Evolutionary conservation across 2,113 vertebrate species (phyloP), one percentile per base, ranked within the genome.

Genomic region (Ursus arctos): DNA sequence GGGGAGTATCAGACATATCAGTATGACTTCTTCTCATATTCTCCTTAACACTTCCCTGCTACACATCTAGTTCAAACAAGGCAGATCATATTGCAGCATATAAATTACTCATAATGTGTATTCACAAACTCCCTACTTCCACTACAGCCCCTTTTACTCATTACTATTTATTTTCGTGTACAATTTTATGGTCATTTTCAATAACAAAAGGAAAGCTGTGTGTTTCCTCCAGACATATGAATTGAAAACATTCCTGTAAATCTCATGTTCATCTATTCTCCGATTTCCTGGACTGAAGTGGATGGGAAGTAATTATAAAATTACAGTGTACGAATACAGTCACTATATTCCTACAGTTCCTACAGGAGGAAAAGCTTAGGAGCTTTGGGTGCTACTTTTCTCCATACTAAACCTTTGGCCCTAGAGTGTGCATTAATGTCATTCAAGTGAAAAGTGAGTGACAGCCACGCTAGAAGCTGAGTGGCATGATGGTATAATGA

Each of bases 111-210:
- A 83, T 1, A 49, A 57, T 59, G 40, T 22, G 92, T 57, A 77
- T 18, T 88, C 49, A 83, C 51, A 84, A 95, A 96, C 74, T 88
- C 22, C 47, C 53, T 71, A 94, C 8, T 11, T 26, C 13, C 3
- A 69, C 53, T 53, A 79, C 2, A 61, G 7, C 2, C n/a, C 21
- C 49, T 89, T 61, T 80, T 53, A 63, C 87, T 90, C 53, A 47
- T 49, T 81, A 31, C 36, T 61, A 49, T 76, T 87, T 77, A 74
- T 94, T 51, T 92, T 59, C 36, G 40, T 85, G 8, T 57, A 74
- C 12, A 82, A 31, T 79, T 94, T 87, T 43, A 82, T 22, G 14
- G 63, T 76, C 21, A 79, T 61, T 97, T 94, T 97, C 43, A 90
- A 40, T 47, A 90, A 77, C 63, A 63, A 91, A 88, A 77, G 21